A percentile compares a stretch with the other conserved stretches of the same genome.
phyloP scores from a whole-genome alignment of 2,113 vertebrate genomes.

The Noctilio leporinus region DNA sequence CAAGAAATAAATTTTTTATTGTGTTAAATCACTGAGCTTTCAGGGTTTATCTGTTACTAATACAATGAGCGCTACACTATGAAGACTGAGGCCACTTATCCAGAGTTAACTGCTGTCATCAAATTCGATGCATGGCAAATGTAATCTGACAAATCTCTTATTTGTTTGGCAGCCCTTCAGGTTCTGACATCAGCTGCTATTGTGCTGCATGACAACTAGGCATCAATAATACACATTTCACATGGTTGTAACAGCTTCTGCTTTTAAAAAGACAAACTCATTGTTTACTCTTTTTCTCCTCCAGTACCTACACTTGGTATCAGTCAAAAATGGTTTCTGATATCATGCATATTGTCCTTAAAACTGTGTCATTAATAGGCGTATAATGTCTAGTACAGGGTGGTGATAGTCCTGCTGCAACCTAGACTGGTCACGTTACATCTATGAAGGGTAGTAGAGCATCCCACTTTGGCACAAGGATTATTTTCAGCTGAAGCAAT shows the following conservation, averaged over 20 bases:
- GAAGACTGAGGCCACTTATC: constrained; percentile 35
- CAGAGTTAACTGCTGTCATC: constrained; percentile 46
- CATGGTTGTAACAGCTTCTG: constrained; percentile 3
- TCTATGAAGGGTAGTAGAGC: not conserved
- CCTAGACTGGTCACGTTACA: not conserved
- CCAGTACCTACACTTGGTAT: not conserved
- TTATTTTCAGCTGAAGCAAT: not conserved
- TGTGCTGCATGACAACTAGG: constrained; percentile 39
- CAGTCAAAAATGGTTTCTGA: constrained; percentile 9
- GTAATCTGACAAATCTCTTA: constrained; percentile 61
- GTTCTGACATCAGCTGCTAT: constrained; percentile 44
- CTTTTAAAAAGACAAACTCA: constrained; percentile 34
- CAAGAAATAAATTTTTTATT: constrained; percentile 33
- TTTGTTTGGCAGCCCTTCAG: constrained; percentile 57
- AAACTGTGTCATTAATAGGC: not conserved
- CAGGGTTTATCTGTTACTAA: constrained; percentile 41
- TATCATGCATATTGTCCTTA: not conserved
- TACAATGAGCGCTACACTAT: not conserved
- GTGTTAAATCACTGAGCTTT: constrained; percentile 51
- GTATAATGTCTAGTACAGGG: not conserved
- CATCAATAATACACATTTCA: constrained; percentile 52
- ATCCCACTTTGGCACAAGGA: not conserved
- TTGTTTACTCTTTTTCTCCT: not conserved
- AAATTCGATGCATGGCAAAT: constrained; percentile 35
- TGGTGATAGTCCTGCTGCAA: not conserved